phyloP scores from a whole-genome alignment of 2,113 vertebrate species.

The Mormyrus lacerda region DNA sequence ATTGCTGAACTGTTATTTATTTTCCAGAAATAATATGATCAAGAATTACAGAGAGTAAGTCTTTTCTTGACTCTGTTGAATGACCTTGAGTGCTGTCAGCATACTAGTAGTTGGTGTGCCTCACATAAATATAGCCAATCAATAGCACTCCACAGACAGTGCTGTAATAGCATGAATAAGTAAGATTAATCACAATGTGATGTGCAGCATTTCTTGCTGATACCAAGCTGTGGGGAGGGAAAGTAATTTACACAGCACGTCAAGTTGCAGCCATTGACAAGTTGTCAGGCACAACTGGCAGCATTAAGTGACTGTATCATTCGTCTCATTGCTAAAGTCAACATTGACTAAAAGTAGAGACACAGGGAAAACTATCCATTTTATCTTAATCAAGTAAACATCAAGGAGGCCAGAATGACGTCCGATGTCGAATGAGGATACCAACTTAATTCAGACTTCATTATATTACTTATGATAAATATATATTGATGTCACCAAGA shows the following conservation, averaged over 20 bases:
- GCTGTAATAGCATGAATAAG: conserved; percentile 27
- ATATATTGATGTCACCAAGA: background rate
- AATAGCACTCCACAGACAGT: conserved; percentile 27
- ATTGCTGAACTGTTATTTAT: background rate
- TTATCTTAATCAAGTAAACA: conserved; percentile 19
- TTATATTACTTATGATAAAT: background rate
- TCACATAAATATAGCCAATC: conserved; percentile 25
- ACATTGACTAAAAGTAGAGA: conserved; percentile 20
- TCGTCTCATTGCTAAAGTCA: conserved; percentile 31
- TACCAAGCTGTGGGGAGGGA: conserved; percentile 15
- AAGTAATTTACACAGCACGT: conserved; percentile 25
- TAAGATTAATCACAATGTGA: conserved; percentile 29
- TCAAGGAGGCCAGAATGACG: background rate
- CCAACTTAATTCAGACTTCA: background rate
- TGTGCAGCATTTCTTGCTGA: conserved; percentile 13
- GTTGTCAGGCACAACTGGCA: conserved; percentile 26
- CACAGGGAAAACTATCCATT: conserved; percentile 20
- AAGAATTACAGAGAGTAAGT: background rate
- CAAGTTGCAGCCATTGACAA: conserved; percentile 19
- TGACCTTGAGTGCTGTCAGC: conserved; percentile 15
- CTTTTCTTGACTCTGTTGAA: background rate
- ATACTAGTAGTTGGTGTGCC: background rate
- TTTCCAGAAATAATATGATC: background rate
- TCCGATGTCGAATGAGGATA: background rate
- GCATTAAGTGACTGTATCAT: conserved; percentile 30